Conservation (phyloP, 2,113 vertebrate genomes). For the Ptilorrhoa leucosticta region DNA sequence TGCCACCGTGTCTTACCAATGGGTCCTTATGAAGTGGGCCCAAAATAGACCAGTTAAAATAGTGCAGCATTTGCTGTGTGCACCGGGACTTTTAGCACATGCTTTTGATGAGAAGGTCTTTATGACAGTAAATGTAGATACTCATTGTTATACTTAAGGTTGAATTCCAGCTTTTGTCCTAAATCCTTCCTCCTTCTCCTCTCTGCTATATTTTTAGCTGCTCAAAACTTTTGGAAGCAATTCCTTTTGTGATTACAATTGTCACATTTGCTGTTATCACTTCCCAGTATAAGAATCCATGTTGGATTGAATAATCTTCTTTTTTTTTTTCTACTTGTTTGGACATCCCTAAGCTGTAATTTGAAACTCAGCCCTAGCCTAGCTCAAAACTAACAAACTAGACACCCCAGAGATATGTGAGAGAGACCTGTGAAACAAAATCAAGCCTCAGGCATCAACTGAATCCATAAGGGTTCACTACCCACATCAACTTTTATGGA, state of each 20-base stretch:
- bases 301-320: not conserved
- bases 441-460: not conserved
- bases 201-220: not conserved
- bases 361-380: not conserved
- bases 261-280: not conserved
- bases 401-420: not conserved
- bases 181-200: not conserved
- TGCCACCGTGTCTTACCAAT: not conserved
- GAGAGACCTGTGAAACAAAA: not conserved
- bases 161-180: not conserved
- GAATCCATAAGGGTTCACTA: not conserved
- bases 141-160: not conserved
- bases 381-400: not conserved
- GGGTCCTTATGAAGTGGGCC: not conserved
- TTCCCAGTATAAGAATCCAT: not conserved
- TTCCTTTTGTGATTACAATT: slow-evolving; percentile 3
- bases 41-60: not conserved
- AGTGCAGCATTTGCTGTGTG: not conserved
- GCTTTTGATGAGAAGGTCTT: not conserved
- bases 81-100: not conserved
- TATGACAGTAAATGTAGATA: not conserved
- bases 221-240: not conserved
- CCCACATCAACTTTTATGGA: not conserved
- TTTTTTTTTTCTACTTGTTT: not conserved
- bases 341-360: not conserved